These are phyloP conservation scores for Pituophis catenifer DNA, from an alignment of 2,113 vertebrate species.

Conservation along the genomic window DNA sequence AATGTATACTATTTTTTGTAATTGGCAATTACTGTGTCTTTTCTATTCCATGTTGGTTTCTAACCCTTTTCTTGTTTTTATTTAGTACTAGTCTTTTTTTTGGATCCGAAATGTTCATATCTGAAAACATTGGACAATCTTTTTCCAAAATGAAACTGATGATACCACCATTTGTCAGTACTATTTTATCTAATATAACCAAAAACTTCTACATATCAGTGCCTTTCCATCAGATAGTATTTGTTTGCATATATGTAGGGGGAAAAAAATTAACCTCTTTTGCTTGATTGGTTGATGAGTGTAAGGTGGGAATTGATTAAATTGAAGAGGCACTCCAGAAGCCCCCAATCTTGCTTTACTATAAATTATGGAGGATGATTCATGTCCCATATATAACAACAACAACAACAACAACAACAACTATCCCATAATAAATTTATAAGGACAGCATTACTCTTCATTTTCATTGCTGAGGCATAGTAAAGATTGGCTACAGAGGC, in stretches of 20 bases:
- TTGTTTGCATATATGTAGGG: background rate
- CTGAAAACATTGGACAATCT: slow-evolving; percentile 2
- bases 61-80: background rate
- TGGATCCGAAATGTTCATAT: background rate
- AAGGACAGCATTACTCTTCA: background rate
- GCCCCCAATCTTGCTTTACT: background rate
- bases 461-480: background rate
- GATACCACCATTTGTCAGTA: background rate
- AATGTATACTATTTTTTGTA: background rate
- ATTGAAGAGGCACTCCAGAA: background rate
- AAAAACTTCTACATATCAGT: background rate
- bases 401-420: background rate
- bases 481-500: background rate
- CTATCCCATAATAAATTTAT: background rate
- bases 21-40: background rate
- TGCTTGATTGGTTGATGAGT: background rate
- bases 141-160: slow-evolving; percentile 20
- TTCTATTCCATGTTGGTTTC: slow-evolving; percentile 20
- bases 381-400: background rate
- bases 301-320: background rate
- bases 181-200: background rate
- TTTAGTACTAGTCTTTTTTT: background rate
- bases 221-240: background rate
- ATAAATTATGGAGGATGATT: background rate
- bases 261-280: background rate